phyloP scores from a whole-genome alignment of 2,113 vertebrate species.

The Eleginops maclovinus region DNA sequence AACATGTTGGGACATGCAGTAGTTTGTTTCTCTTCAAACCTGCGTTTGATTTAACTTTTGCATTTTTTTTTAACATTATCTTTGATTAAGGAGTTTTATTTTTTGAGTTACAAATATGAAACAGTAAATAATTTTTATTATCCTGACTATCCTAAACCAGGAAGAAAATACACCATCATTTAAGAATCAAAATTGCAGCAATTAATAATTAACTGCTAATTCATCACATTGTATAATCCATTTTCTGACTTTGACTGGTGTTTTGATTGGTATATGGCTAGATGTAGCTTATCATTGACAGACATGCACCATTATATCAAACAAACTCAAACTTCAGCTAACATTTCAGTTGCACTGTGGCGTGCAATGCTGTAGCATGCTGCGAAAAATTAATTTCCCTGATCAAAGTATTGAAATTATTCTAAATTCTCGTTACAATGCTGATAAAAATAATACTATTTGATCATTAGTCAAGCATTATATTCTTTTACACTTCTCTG shows the following conservation, averaged over 20 bases:
- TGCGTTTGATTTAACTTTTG: neutral
- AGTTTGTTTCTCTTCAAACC: neutral
- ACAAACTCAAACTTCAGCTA: neutral
- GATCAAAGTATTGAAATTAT: neutral
- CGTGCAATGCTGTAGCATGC: neutral
- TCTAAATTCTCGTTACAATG: neutral
- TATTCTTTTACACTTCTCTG: neutral
- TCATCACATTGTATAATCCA: neutral
- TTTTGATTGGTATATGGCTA: neutral
- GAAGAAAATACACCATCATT: neutral
- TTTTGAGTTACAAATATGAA: neutral
- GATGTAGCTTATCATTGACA: neutral
- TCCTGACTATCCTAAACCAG: neutral
- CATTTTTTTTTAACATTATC: neutral
- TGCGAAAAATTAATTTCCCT: neutral
- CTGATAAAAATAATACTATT: neutral
- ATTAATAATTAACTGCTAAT: neutral
- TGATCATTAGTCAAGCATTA: neutral
- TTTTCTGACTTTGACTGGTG: neutral
- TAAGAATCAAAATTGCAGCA: no score
- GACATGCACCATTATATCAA: neutral
- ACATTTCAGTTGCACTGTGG: neutral
- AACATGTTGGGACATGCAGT: constrained; percentile 4
- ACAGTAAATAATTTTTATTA: neutral
- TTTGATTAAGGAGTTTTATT: neutral